Conservation (phyloP, 2,797 vertebrate genomes). For the Huso huso region DNA sequence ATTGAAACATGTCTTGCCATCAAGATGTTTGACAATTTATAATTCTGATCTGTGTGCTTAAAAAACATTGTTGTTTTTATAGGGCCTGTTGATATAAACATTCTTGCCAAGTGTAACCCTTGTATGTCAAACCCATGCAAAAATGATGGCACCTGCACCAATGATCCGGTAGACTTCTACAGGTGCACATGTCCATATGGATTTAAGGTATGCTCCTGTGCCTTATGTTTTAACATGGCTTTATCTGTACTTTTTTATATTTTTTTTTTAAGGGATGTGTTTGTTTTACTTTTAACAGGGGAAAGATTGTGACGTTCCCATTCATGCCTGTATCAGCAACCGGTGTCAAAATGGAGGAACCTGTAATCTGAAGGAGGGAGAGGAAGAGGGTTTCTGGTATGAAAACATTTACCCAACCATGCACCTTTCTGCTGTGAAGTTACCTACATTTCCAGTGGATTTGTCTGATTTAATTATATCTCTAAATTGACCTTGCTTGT, state of each 20-base stretch:
- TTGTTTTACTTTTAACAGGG: slow-evolving; percentile 55
- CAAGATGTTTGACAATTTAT: not conserved
- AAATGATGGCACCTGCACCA: slow-evolving; percentile 90
- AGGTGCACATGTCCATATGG: slow-evolving; percentile 91
- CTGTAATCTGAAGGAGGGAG: slow-evolving; percentile 89
- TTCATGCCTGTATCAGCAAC: slow-evolving; percentile 90
- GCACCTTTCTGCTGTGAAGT: too few species aligned
- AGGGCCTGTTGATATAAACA: slow-evolving; percentile 82
- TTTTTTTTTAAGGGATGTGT: slow-evolving; percentile 1
- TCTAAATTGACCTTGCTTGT: too few species aligned
- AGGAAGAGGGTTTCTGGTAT: slow-evolving; percentile 72
- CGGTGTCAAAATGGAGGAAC: slow-evolving; percentile 85
- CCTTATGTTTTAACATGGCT: not conserved
- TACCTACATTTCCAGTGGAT: too few species aligned
- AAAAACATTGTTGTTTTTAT: slow-evolving; percentile 27
- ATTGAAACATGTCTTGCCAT: not conserved
- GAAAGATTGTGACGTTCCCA: slow-evolving; percentile 84
- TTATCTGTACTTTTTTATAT: not conserved
- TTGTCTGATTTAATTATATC: too few species aligned
- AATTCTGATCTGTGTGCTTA: slow-evolving; percentile 52
- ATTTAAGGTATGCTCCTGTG: slow-evolving; percentile 73
- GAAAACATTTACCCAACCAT: slow-evolving; percentile 15
- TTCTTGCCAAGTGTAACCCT: slow-evolving; percentile 90
- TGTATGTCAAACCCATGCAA: slow-evolving; percentile 91
- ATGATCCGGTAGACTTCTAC: slow-evolving; percentile 89